A percentile compares a stretch with the other conserved stretches of the same genome.
These are phyloP conservation scores for Scomber scombrus DNA, from an alignment of 2,113 vertebrate genomes.

Conservation along the genomic window DNA sequence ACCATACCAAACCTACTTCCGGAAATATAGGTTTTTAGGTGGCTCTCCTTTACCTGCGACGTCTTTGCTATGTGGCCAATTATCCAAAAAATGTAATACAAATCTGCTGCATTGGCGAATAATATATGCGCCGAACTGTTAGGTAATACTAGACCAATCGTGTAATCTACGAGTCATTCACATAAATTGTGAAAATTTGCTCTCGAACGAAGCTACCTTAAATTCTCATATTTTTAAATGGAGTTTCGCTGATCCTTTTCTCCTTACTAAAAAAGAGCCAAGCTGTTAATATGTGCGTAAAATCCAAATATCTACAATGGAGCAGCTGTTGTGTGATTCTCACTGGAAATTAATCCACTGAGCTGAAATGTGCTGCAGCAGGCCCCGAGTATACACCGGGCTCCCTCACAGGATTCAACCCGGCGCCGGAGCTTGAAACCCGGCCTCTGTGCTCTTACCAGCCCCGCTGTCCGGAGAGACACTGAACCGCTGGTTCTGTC, in stretches of 20 bases:
- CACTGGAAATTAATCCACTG: background rate
- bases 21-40: background rate
- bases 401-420: background rate
- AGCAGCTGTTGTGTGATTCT: background rate
- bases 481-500: constrained; percentile 72
- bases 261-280: background rate
- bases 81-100: background rate
- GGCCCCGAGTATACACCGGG: constrained; percentile 50
- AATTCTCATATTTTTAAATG: background rate
- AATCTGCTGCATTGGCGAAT: background rate
- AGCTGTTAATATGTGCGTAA: fast-evolving
- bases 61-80: background rate
- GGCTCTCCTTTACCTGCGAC: fast-evolving
- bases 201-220: fast-evolving
- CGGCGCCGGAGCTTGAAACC: background rate
- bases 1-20: background rate
- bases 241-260: background rate
- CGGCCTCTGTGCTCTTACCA: constrained; percentile 65
- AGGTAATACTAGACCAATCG: fast-evolving
- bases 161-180: fast-evolving
- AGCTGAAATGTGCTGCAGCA: fast-evolving
- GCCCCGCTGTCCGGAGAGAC: constrained; percentile 50
- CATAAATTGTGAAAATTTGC: fast-evolving
- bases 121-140: constrained; percentile 6
- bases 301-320: background rate